These are phyloP conservation scores for Tauraco erythrolophus DNA, from an alignment of 2,113 vertebrate genomes.

Conservation along the genomic window DNA sequence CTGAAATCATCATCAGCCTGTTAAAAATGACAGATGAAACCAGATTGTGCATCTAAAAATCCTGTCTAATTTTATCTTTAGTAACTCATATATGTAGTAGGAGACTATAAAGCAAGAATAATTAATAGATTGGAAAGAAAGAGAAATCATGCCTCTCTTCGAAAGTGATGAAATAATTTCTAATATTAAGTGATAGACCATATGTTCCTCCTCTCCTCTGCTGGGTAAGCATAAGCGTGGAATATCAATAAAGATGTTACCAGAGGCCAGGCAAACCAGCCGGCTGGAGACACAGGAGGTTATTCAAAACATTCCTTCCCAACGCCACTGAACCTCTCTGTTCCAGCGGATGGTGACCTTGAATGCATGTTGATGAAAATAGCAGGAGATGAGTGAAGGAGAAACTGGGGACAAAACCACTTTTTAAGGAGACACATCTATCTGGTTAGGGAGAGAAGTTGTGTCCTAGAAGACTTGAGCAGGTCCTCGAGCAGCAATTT, in stretches of 20 bases:
- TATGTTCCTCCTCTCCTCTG: slow-evolving; percentile 35
- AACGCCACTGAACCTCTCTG: not conserved
- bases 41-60: slow-evolving; percentile 47
- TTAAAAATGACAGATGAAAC: slow-evolving; percentile 53
- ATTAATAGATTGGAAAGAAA: slow-evolving; percentile 39
- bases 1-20: slow-evolving; percentile 37
- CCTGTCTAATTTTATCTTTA: slow-evolving; percentile 41
- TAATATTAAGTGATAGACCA: slow-evolving; percentile 44
- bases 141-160: not conserved
- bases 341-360: not conserved
- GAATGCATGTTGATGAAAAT: not conserved
- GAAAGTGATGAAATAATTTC: slow-evolving; percentile 41
- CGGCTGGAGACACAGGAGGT: not conserved
- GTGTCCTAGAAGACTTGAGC: not conserved
- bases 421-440: not conserved
- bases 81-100: not conserved
- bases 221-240: not conserved
- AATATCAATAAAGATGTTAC: slow-evolving; percentile 25
- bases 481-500: not conserved
- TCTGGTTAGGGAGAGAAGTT: not conserved
- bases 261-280: not conserved
- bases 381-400: not conserved
- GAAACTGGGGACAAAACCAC: not conserved
- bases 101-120: slow-evolving; percentile 28
- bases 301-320: not conserved